Evolutionary conservation across 2,888 invertebrate species (phyloP).

Genomic region (Colostygia pectinataria): DNA sequence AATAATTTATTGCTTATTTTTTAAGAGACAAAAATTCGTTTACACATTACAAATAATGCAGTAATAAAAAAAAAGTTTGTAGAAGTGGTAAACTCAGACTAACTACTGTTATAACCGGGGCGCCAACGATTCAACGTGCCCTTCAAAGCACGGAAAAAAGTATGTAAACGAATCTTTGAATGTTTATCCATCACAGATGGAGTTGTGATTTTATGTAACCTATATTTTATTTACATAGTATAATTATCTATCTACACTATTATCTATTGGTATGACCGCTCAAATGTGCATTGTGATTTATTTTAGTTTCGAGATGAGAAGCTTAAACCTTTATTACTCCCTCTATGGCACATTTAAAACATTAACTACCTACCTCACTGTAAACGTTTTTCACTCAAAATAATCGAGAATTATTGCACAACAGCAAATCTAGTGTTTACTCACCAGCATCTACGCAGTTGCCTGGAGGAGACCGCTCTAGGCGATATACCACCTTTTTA

Average conservation of each 20-base stretch:
- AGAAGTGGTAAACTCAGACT: too few relatives aligned
- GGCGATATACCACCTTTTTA: too few relatives aligned
- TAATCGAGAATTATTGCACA: not conserved
- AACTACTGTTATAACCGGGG: too few relatives aligned
- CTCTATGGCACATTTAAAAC: constrained; percentile 35
- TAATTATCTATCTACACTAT: constrained; percentile 56
- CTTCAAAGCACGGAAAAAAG: too few relatives aligned
- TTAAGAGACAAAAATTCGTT: constrained; percentile 36
- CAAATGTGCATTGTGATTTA: constrained; percentile 29
- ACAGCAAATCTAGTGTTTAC: not conserved
- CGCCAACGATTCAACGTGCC: too few relatives aligned
- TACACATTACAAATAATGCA: constrained; percentile 34
- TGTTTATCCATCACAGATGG: constrained; percentile 54
- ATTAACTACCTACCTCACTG: constrained; percentile 6
- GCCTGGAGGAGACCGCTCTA: too few relatives aligned
- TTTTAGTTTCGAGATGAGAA: constrained; percentile 8
- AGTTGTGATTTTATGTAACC: constrained; percentile 50
- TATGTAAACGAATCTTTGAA: constrained; percentile 25
- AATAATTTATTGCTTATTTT: constrained; percentile 60
- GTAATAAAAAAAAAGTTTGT: too few relatives aligned
- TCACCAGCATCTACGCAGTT: not conserved
- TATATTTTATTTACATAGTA: constrained; percentile 52
- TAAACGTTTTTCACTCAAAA: constrained; percentile 4
- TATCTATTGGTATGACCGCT: constrained; percentile 55
- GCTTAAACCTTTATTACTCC: constrained; percentile 18